A percentile compares a stretch with the other conserved stretches of the same genome.
These are phyloP conservation scores for Plebejus melissa DNA, from an alignment of 2,888 invertebrate genomes.

Conservation along the genomic window DNA sequence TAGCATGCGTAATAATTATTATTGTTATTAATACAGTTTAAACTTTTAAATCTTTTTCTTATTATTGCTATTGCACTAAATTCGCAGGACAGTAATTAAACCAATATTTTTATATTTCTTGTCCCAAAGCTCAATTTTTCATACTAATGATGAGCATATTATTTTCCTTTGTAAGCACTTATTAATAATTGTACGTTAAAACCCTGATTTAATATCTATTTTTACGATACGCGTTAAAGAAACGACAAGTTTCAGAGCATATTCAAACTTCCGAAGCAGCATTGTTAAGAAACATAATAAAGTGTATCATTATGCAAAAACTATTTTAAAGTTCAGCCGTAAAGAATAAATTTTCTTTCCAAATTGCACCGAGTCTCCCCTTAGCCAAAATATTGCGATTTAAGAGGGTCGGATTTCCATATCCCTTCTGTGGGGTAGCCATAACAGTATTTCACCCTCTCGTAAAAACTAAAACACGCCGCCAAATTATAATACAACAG, in stretches of 20 bases:
- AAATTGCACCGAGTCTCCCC: constrained; percentile 37
- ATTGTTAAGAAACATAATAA: not conserved
- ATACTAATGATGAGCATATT: too few relatives aligned
- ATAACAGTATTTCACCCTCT: constrained; percentile 68
- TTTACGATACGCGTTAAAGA: not conserved
- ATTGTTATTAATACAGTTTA: too few relatives aligned
- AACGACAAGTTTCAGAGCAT: not conserved
- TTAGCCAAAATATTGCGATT: constrained; percentile 45
- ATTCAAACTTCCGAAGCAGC: not conserved
- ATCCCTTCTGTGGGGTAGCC: constrained; percentile 47
- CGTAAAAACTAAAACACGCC: constrained; percentile 70
- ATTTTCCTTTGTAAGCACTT: too few relatives aligned
- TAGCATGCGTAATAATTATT: too few relatives aligned
- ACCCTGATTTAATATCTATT: not conserved
- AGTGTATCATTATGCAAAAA: constrained; percentile 11
- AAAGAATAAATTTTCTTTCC: constrained; percentile 29
- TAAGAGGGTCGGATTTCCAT: constrained; percentile 65
- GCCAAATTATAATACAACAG: constrained; percentile 55
- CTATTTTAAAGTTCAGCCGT: constrained; percentile 27
- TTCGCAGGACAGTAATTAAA: too few relatives aligned
- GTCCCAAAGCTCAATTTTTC: too few relatives aligned
- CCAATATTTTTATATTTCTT: too few relatives aligned
- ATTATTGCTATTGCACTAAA: too few relatives aligned
- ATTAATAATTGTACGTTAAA: too few relatives aligned
- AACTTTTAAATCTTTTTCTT: too few relatives aligned